Percentiles rank a stretch among this genome's conserved stretches.
These are phyloP conservation scores for Alces alces DNA, from an alignment of 2,113 vertebrate genomes.

Conservation along the genomic window DNA sequence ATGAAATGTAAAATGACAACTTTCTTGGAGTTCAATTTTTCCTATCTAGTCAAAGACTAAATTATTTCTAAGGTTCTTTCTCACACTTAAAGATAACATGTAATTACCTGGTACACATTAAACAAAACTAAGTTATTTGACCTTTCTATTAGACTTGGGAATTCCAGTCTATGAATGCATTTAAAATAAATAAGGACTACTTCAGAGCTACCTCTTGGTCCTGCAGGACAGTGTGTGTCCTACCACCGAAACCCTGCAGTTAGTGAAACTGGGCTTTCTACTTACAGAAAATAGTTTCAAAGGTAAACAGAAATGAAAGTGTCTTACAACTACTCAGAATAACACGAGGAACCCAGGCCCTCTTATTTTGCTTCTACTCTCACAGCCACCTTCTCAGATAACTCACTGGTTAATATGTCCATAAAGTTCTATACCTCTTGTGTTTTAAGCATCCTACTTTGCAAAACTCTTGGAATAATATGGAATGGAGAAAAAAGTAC, in stretches of 20 bases:
- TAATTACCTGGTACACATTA: not conserved
- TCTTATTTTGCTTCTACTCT: not conserved
- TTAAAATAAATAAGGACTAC: not conserved
- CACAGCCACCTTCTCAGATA: not conserved
- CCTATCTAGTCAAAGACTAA: not conserved
- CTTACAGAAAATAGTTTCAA: not conserved
- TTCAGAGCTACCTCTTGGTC: not conserved
- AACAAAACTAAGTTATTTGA: constrained; percentile 16
- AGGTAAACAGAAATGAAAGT: not conserved
- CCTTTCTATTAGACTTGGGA: not conserved
- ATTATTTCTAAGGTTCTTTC: not conserved
- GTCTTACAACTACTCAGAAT: not conserved
- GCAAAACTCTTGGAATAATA: not conserved
- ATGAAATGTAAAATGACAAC: not conserved
- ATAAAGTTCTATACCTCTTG: not conserved
- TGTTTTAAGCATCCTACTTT: not conserved
- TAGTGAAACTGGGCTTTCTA: not conserved
- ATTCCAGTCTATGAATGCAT: not conserved
- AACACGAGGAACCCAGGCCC: not conserved
- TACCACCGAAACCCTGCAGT: not conserved
- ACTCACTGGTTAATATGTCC: not conserved
- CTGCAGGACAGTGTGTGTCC: too few relatives aligned
- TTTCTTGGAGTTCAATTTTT: not conserved
- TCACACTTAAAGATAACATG: not conserved
- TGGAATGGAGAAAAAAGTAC: not conserved